Evolutionary conservation across 2,888 invertebrate genomes (phyloP), one percentile per base, ranked within the genome.

Genomic region (Pilophorus perplexus): DNA sequence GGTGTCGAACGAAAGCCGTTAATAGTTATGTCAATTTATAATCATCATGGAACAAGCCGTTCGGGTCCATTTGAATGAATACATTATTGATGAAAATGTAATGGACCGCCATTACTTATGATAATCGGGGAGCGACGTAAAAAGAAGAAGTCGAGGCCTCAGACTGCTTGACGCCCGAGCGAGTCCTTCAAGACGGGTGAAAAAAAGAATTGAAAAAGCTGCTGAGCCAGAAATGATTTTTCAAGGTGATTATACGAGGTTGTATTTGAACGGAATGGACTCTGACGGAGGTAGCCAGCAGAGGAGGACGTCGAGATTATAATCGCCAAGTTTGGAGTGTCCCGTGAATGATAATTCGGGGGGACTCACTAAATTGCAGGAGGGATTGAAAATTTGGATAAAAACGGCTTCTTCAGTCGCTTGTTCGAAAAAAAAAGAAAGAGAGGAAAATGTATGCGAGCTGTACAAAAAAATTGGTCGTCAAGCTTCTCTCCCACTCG

Each of bases 161-260:
- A 52, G 52, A 52, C 52, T 27, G 52, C 52, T 52, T 16, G 52
- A 52, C 52, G 52, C 52, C 52, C 6, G 16, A 12, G 27, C 6
- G 14, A 25, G 48, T n/a, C 20, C 4, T 52, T 23, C 27, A 27
- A 5, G n/a, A 20, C 10, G 12, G 14, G 16, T 12, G 22, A 48
- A 18, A 18, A 48, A 12, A 48, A 48, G 48, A 48, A 6, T 12
- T 20, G 5, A 16, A 27, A 52, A 52, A 33, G 33, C 33, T 12
- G 33, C 33, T 33, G 33, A 33, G 12, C 33, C 33, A 33, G 33
- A 33, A 33, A 12, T 33, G 12, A 12, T n/a, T 12, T 33, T 12
- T 33, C 33, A 33, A 33, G 33, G 33, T 33, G 33, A 33, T 33
- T 33, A 33, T 33, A 8, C 33, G n/a, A n/a, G n/a, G n/a, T n/a